A percentile compares a stretch with the other conserved stretches of the same genome.
These are phyloP conservation scores for Pseudorhombus dupliciocellatus DNA, from an alignment of 2,113 vertebrate species.

Conservation along the genomic window DNA sequence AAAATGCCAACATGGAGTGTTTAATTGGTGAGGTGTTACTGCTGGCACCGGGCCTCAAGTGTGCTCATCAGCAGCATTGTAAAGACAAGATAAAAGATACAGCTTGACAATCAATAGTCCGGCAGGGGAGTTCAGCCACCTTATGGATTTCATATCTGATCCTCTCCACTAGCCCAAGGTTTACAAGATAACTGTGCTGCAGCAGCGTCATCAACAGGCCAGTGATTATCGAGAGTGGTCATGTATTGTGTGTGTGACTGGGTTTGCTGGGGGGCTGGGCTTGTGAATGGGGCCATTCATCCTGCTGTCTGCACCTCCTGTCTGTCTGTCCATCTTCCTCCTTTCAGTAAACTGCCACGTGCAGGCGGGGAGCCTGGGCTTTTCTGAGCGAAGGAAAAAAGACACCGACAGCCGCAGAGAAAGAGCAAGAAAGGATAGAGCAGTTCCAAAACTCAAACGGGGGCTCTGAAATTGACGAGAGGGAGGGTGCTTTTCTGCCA, in stretches of 20 bases:
- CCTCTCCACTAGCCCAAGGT: slow-evolving; percentile 47
- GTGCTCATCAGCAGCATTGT: slow-evolving; percentile 41
- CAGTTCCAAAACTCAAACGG: slow-evolving; percentile 40
- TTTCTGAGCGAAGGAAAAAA: slow-evolving; percentile 30
- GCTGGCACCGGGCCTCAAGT: slow-evolving; percentile 18
- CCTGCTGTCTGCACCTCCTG: slow-evolving; percentile 34
- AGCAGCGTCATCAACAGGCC: slow-evolving; percentile 63
- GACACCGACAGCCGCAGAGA: slow-evolving; percentile 11
- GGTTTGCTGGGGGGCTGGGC: slow-evolving; percentile 17
- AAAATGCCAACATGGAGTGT: background rate
- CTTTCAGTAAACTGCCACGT: slow-evolving; percentile 49
- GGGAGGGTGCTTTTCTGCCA: slow-evolving; percentile 29
- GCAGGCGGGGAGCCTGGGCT: slow-evolving; percentile 37
- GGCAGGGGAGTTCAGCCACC: slow-evolving; percentile 49
- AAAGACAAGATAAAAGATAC: slow-evolving; percentile 47
- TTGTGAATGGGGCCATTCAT: slow-evolving; percentile 62
- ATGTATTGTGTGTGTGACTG: slow-evolving; percentile 36
- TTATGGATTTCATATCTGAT: slow-evolving; percentile 70
- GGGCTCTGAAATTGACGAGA: slow-evolving; percentile 53
- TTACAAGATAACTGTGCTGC: slow-evolving; percentile 58
- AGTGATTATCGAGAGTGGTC: slow-evolving; percentile 56
- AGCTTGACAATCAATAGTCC: slow-evolving; percentile 55
- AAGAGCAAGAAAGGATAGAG: slow-evolving; percentile 38
- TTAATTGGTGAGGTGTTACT: slow-evolving; percentile 6
- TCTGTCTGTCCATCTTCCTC: slow-evolving; percentile 41